These are phyloP conservation scores for Rutilus rutilus DNA, from an alignment of 2,113 vertebrate species.

Conservation along the genomic window DNA sequence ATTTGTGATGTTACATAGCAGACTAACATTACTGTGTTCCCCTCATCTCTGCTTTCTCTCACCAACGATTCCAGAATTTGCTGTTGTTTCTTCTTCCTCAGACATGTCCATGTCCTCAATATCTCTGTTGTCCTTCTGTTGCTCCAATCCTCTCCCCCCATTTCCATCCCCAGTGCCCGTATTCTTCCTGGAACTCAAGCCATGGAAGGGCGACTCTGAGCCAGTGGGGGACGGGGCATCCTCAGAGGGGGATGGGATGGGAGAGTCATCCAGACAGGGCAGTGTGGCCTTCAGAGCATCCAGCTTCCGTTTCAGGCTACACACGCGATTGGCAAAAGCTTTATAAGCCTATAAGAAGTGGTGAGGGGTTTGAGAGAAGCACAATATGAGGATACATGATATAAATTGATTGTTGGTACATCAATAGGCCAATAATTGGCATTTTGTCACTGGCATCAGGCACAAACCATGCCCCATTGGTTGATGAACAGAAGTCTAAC, in stretches of 20 bases:
- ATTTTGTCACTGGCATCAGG: not conserved
- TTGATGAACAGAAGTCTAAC: not conserved
- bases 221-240: slow-evolving; percentile 93
- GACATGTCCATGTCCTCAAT: slow-evolving; percentile 98
- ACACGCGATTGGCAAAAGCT: slow-evolving; percentile 93
- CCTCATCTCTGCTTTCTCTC: slow-evolving; percentile 43
- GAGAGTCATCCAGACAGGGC: slow-evolving; percentile 91
- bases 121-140: slow-evolving; percentile 80
- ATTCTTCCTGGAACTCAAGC: slow-evolving; percentile 69
- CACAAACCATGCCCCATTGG: not conserved
- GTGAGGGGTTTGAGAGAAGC: not conserved
- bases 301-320: slow-evolving; percentile 92
- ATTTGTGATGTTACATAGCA: not conserved
- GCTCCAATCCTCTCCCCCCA: slow-evolving; percentile 67
- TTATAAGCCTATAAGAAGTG: slow-evolving; percentile 86
- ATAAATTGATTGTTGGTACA: not conserved
- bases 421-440: not conserved
- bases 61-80: slow-evolving; percentile 79
- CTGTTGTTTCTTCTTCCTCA: slow-evolving; percentile 81
- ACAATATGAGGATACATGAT: not conserved
- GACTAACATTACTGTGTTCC: not conserved
- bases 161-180: slow-evolving; percentile 70
- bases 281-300: slow-evolving; percentile 93
- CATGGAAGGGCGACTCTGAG: slow-evolving; percentile 92
- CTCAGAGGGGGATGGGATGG: slow-evolving; percentile 91